Base-by-base conservation (phyloP, 2,113 vertebrate genomes). In the Martes martes region DNA sequence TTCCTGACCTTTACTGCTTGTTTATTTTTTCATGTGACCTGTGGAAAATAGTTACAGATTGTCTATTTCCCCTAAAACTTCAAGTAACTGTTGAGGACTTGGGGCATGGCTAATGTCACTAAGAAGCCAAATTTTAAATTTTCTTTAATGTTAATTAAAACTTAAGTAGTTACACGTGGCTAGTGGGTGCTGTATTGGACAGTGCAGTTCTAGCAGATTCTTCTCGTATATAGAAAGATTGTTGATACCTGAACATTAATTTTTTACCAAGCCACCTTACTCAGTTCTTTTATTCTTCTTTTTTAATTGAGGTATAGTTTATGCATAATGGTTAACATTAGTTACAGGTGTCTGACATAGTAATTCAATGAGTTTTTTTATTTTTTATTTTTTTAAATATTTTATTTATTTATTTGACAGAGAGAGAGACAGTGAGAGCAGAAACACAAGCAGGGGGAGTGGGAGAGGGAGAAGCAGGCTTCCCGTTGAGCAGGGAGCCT, bases 211-310 rank as follows among this genome's bases (percentile, higher is more conserved):
- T 61, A 91, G 79, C 3, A 89, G n/a, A 80, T 57, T 87, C 76
- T 83, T 91, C 4, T 85, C 88, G 11, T n/a, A 55, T 57, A 65
- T 63, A 85, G 19, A 86, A 96, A 89, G 33, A 11, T 7, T 61
- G 73, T 21, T 81, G 81, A 93, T 87, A 86, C 95, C 65, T 82
- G 45, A 94, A 74, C 11, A 45, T 57, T 73, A 94, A 80, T 89
- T 97, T 94, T 89, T n/a, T 39, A 52, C 39, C 16, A 7, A 91
- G 2, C 3, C 14, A 45, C 26, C 63, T 91, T 59, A 80, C 24
- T 79, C 33, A 74, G 67, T 78, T 81, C 21, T 82, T 95, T 24
- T 24, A 23, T 42, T 74, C 71, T 73, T 42, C 21, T 74, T 74
- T 74, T 74, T 74, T 8, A 26, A 42, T 74, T 74, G 71, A 26